phyloP scores from a whole-genome alignment of 2,113 vertebrate species.

The Mesitornis unicolor region DNA sequence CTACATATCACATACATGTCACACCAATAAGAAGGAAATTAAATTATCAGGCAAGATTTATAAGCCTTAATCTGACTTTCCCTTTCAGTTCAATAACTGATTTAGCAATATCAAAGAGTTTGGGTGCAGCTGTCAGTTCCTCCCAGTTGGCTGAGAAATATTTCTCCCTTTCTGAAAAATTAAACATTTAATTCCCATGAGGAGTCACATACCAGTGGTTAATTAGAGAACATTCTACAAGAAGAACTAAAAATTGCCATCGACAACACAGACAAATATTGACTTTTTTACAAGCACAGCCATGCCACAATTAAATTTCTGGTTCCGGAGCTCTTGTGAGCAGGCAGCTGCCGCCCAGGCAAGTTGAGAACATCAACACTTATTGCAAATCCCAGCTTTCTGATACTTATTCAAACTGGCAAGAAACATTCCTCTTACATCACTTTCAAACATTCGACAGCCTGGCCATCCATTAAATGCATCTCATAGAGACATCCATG shows the following conservation, averaged over 20 bases:
- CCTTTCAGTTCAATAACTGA: background rate
- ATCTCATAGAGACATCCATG: background rate
- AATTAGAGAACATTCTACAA: conserved; percentile 12
- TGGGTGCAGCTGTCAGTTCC: background rate
- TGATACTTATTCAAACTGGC: background rate
- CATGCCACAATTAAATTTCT: background rate
- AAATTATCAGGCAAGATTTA: background rate
- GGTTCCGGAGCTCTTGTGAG: background rate
- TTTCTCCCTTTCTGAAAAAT: conserved; percentile 10
- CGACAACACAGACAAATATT: conserved; percentile 12
- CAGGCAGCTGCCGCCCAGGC: background rate
- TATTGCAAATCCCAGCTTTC: background rate
- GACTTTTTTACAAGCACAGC: background rate
- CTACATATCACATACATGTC: background rate
- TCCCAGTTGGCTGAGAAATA: background rate
- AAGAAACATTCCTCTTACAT: conserved; percentile 5
- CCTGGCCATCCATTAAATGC: conserved; percentile 9
- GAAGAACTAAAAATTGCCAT: background rate
- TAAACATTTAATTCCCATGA: background rate
- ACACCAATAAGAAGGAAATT: background rate
- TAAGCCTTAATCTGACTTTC: background rate
- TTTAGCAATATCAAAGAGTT: background rate
- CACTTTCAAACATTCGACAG: conserved; percentile 8
- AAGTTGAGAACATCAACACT: background rate
- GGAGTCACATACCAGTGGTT: background rate